A percentile compares a stretch with the other conserved stretches of the same genome.
These are phyloP conservation scores for Choloepus didactylus DNA, from an alignment of 2,797 vertebrate genomes.

Conservation along the genomic window DNA sequence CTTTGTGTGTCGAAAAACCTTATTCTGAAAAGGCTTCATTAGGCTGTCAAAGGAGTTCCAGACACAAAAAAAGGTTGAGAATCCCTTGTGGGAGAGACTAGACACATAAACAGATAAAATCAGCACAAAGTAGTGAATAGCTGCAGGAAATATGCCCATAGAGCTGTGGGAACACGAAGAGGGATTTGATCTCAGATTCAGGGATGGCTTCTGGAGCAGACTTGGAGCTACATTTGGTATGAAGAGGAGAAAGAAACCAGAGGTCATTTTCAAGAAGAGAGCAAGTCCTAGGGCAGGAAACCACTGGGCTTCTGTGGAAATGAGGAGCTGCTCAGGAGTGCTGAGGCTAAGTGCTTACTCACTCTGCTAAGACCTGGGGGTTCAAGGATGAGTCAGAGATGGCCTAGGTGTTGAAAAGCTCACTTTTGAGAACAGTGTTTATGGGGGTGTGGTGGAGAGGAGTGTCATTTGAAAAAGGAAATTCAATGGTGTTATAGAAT, in stretches of 20 bases:
- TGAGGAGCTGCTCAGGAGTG: not conserved
- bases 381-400: not conserved
- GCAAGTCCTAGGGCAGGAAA: too few species aligned
- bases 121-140: not conserved
- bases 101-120: not conserved
- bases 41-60: not conserved
- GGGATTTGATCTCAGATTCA: not conserved
- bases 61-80: not conserved
- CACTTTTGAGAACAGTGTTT: not conserved
- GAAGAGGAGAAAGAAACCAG: not conserved
- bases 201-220: not conserved
- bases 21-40: not conserved
- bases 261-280: not conserved
- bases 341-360: too few species aligned
- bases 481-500: not conserved
- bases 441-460: not conserved
- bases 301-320: not conserved
- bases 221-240: not conserved
- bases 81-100: not conserved
- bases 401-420: not conserved
- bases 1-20: not conserved
- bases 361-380: accelerated
- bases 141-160: not conserved
- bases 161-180: not conserved
- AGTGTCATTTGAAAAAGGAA: not conserved